Evolutionary conservation across 2,113 vertebrate genomes (phyloP).

Genomic region (Tragelaphus scriptus): DNA sequence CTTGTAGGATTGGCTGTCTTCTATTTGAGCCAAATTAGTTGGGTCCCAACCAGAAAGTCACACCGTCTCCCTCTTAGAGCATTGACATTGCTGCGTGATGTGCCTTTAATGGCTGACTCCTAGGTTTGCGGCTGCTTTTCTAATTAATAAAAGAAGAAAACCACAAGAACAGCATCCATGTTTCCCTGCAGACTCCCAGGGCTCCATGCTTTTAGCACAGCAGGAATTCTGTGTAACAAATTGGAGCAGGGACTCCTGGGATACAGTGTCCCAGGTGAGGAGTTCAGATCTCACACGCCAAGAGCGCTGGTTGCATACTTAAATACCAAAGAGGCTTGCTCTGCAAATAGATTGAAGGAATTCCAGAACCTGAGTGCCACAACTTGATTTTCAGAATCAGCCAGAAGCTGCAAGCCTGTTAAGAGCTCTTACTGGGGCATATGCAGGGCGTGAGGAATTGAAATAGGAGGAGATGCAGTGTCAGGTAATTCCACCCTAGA

Average conservation of each 20-base stretch:
- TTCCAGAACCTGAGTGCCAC: neutral
- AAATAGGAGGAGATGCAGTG: accelerated
- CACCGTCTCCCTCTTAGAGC: neutral
- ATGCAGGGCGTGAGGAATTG: neutral
- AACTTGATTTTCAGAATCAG: neutral
- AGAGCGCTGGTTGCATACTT: neutral
- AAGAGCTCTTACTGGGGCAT: neutral
- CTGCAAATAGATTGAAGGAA: neutral
- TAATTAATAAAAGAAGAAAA: conserved; percentile 9
- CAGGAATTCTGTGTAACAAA: neutral
- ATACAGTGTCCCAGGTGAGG: neutral
- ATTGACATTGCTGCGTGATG: neutral
- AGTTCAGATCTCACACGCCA: accelerated
- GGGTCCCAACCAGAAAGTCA: neutral
- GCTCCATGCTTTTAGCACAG: neutral
- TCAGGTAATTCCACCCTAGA: neutral
- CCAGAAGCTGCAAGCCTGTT: neutral
- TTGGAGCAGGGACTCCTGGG: neutral
- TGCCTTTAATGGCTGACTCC: neutral
- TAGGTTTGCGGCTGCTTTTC: neutral
- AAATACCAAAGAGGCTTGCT: neutral
- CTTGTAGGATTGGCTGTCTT: neutral
- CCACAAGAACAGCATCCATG: neutral
- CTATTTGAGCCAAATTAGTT: neutral
- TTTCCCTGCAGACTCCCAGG: neutral